Evolutionary conservation across 2,797 vertebrate species (phyloP).

Genomic region (Sebastes hubbsi): DNA sequence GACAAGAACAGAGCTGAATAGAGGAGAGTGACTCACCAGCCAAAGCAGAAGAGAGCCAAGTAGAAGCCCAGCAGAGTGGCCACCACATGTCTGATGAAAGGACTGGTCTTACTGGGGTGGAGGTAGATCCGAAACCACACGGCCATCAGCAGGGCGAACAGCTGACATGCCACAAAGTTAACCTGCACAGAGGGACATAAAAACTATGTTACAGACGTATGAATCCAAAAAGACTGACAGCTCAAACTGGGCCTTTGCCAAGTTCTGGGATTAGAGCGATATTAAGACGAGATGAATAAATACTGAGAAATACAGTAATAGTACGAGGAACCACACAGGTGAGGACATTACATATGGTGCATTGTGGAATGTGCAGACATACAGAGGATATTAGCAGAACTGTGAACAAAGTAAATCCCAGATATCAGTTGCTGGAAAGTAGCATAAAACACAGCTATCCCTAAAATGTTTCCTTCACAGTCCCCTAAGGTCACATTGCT

Average conservation of each 20-base stretch:
- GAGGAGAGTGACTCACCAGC: conserved; percentile 89
- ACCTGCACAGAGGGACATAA: conserved; percentile 81
- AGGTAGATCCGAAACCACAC: conserved; percentile 97
- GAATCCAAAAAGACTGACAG: neutral
- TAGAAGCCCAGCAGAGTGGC: conserved; percentile 97
- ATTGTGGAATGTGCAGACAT: neutral
- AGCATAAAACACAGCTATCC: neutral
- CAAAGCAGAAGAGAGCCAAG: conserved; percentile 98
- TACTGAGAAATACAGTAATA: neutral
- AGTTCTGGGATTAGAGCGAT: neutral
- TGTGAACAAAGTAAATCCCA: neutral
- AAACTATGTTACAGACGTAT: neutral
- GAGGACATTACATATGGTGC: neutral
- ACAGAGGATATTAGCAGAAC: neutral
- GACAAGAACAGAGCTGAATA: conserved; percentile 16
- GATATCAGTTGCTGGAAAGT: neutral
- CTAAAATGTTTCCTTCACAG: neutral
- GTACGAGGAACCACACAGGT: neutral
- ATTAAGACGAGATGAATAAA: neutral
- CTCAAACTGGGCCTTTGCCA: neutral
- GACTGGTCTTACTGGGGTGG: conserved; percentile 96
- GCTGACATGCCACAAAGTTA: conserved; percentile 98
- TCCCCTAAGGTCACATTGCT: neutral
- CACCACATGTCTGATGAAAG: conserved; percentile 95
- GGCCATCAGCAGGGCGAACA: conserved; percentile 95